phyloP scores from a whole-genome alignment of 2,888 invertebrate genomes.

The Latrodectus hesperus region DNA sequence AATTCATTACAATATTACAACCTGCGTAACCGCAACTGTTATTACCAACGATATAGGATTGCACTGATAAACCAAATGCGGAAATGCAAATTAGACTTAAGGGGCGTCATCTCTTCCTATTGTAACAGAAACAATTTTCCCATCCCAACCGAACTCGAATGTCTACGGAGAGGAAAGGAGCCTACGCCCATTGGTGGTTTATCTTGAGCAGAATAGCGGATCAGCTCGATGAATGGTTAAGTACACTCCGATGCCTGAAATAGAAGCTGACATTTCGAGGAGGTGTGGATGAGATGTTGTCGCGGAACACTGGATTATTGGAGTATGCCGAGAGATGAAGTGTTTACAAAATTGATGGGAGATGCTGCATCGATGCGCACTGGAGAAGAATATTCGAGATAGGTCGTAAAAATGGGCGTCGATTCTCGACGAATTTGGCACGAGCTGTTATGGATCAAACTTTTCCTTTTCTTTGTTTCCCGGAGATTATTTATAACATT shows the following conservation, averaged over 20 bases:
- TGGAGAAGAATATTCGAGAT: too few relatives aligned
- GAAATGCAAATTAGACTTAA: neutral
- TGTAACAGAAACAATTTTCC: too few relatives aligned
- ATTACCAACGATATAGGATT: neutral
- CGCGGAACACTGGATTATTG: neutral
- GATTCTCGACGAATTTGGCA: too few relatives aligned
- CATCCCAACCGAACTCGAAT: neutral
- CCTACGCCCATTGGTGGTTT: neutral
- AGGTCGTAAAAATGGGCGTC: too few relatives aligned
- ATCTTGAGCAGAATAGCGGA: neutral
- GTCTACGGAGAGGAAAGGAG: neutral
- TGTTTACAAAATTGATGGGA: too few relatives aligned
- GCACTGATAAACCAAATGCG: neutral
- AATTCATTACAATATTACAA: too few relatives aligned
- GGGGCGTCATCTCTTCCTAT: neutral
- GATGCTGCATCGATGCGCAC: too few relatives aligned
- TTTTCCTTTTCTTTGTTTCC: too few relatives aligned
- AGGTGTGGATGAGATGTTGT: neutral
- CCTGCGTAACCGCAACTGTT: too few relatives aligned
- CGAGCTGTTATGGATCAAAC: too few relatives aligned
- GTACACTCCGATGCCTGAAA: neutral
- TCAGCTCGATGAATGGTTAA: neutral
- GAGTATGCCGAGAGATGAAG: neutral
- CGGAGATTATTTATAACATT: too few relatives aligned
- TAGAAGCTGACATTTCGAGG: neutral